Percentiles rank a stretch among this genome's conserved stretches.
Conservation (phyloP, 2,113 vertebrate species). For the Clupea harengus region DNA sequence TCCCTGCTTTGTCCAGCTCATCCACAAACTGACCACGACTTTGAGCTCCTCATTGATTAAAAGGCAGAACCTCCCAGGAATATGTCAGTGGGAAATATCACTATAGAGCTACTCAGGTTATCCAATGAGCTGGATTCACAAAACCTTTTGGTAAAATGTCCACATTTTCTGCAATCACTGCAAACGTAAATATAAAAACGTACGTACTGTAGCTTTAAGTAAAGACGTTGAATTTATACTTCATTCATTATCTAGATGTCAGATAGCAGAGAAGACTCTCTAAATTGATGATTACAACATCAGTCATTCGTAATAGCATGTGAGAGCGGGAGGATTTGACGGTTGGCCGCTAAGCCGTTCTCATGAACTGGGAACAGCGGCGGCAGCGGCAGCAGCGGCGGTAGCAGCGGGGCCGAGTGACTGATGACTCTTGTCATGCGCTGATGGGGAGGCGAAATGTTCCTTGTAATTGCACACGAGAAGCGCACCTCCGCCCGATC, state of each 20-base stretch:
- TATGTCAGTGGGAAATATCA: neutral
- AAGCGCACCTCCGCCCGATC: slow-evolving; percentile 35
- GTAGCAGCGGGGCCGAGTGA: neutral
- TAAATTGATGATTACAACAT: neutral
- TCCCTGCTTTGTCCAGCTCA: neutral
- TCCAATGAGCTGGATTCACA: neutral
- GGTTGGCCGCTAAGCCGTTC: neutral
- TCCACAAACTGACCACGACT: neutral
- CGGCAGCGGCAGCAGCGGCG: neutral
- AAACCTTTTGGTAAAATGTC: neutral
- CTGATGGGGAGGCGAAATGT: slow-evolving; percentile 56
- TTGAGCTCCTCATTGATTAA: neutral
- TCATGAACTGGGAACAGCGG: neutral
- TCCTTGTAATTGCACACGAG: slow-evolving; percentile 61
- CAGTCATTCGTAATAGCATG: neutral
- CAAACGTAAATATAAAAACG: neutral
- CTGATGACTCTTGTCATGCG: slow-evolving; percentile 36
- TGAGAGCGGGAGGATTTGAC: neutral
- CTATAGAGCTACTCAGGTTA: neutral
- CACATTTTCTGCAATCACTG: too few species aligned
- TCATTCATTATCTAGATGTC: slow-evolving; percentile 3
- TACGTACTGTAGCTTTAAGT: neutral
- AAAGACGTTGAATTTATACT: neutral
- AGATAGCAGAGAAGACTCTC: neutral
- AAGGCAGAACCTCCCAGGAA: neutral